These are phyloP conservation scores for Myathropa florea DNA, from an alignment of 2,888 invertebrate genomes.

Conservation along the genomic window DNA sequence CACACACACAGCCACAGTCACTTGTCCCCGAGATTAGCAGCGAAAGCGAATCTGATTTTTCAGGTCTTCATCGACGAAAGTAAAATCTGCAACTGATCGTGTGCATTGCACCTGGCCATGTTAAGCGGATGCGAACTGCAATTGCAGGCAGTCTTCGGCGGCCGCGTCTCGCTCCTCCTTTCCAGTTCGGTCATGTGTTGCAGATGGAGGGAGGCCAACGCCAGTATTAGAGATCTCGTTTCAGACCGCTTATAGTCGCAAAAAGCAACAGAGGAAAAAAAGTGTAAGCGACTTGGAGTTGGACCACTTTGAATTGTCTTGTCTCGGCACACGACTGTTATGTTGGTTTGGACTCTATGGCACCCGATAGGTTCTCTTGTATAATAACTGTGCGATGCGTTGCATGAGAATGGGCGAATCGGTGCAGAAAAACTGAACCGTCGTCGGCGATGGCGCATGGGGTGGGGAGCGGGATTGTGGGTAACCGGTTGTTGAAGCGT, in stretches of 20 bases:
- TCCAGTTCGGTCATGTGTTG: slow-evolving; percentile 19
- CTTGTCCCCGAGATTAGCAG: not conserved
- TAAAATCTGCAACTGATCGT: slow-evolving; percentile 81
- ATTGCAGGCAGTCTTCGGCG: slow-evolving; percentile 42
- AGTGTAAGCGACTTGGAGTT: slow-evolving; percentile 7
- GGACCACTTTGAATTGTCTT: slow-evolving; percentile 45
- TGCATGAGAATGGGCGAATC: slow-evolving; percentile 27
- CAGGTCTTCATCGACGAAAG: slow-evolving; percentile 79
- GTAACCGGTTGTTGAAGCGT: slow-evolving; percentile 23
- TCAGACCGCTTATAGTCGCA: slow-evolving; percentile 6
- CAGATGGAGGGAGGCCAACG: slow-evolving; percentile 30
- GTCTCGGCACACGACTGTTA: slow-evolving; percentile 25
- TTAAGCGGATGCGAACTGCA: slow-evolving; percentile 48
- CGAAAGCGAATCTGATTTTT: slow-evolving; percentile 57
- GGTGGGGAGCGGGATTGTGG: not conserved
- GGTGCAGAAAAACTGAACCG: slow-evolving; percentile 8
- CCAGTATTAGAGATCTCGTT: slow-evolving; percentile 34
- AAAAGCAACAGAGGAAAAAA: not conserved
- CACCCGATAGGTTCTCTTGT: slow-evolving; percentile 20
- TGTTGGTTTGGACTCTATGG: slow-evolving; percentile 4
- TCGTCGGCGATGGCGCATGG: not conserved
- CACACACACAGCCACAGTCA: not conserved
- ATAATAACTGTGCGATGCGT: slow-evolving; percentile 39
- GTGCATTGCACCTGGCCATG: slow-evolving; percentile 72
- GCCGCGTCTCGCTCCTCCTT: not conserved